Evolutionary conservation across 2,113 vertebrate species (phyloP).

Genomic region (Orycteropus afer): DNA sequence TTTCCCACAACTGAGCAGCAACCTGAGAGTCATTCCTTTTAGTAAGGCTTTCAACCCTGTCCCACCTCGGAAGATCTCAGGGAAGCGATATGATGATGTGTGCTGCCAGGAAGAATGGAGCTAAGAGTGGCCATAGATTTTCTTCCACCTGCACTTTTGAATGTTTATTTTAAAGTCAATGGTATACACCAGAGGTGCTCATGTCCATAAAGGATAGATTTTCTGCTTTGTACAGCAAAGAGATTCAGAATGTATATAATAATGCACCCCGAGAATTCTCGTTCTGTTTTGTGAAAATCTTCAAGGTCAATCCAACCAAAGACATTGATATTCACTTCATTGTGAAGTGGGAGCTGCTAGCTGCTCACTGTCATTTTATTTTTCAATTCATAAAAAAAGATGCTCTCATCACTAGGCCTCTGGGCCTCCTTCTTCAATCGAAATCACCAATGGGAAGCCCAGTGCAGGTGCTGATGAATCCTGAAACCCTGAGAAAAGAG

Average conservation of each 20-base stretch:
- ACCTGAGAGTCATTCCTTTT: not conserved
- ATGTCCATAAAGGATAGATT: constrained; percentile 47
- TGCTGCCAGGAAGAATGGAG: not conserved
- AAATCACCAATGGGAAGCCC: not conserved
- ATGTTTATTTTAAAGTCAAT: constrained; percentile 33
- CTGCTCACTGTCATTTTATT: constrained; percentile 64
- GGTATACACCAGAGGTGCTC: not conserved
- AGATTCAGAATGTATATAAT: not conserved
- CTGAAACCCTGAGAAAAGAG: not conserved
- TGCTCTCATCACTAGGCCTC: constrained; percentile 54
- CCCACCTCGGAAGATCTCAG: rapidly evolving
- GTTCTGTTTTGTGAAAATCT: not conserved
- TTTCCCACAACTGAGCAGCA: not conserved
- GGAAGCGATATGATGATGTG: not conserved
- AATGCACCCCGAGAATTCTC: not conserved
- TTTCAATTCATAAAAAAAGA: constrained; percentile 62
- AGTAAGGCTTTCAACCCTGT: not conserved
- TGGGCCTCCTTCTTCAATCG: constrained; percentile 63
- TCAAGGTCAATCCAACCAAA: constrained; percentile 58
- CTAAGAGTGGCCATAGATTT: not conserved
- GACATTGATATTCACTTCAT: constrained; percentile 48
- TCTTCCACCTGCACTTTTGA: not conserved
- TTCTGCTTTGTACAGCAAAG: constrained; percentile 52
- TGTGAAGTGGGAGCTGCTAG: constrained; percentile 52
- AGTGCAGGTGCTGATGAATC: not conserved